A percentile compares a stretch with the other conserved stretches of the same genome.
Conservation (phyloP, 2,888 invertebrate genomes). For the Sarcophaga subvicina region DNA sequence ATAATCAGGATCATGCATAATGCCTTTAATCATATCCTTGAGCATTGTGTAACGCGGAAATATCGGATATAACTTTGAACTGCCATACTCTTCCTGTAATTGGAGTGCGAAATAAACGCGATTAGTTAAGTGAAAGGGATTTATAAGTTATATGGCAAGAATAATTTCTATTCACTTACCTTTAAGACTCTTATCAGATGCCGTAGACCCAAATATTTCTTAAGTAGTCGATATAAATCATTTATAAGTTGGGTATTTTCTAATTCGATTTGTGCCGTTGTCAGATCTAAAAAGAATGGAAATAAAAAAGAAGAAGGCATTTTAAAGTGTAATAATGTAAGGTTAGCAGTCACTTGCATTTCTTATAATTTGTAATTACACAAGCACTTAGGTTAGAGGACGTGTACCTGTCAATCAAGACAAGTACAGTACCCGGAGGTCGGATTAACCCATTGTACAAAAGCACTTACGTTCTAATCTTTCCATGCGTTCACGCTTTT, state of each 20-base stretch:
- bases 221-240: constrained; percentile 94
- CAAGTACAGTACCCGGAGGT: too few relatives aligned
- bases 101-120: not conserved
- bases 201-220: constrained; percentile 94
- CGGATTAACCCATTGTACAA: too few relatives aligned
- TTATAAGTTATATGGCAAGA: not conserved
- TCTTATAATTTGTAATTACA: too few relatives aligned
- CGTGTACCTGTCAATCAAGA: too few relatives aligned
- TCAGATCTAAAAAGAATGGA: constrained; percentile 87
- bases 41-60: constrained; percentile 97
- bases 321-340: too few relatives aligned
- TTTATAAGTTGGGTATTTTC: constrained; percentile 97
- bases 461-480: constrained; percentile 88
- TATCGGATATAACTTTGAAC: constrained; percentile 96
- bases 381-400: constrained; percentile 84
- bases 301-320: too few relatives aligned
- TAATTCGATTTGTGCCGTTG: constrained; percentile 94
- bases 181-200: constrained; percentile 94
- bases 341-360: too few relatives aligned
- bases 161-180: constrained; percentile 82
- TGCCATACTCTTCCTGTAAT: constrained; percentile 92
- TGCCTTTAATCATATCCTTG: constrained; percentile 98
- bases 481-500: constrained; percentile 91
- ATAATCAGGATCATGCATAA: constrained; percentile 97
- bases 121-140: not conserved